Base-by-base conservation (phyloP, 2,888 invertebrate genomes). In the Macaria notata region DNA sequence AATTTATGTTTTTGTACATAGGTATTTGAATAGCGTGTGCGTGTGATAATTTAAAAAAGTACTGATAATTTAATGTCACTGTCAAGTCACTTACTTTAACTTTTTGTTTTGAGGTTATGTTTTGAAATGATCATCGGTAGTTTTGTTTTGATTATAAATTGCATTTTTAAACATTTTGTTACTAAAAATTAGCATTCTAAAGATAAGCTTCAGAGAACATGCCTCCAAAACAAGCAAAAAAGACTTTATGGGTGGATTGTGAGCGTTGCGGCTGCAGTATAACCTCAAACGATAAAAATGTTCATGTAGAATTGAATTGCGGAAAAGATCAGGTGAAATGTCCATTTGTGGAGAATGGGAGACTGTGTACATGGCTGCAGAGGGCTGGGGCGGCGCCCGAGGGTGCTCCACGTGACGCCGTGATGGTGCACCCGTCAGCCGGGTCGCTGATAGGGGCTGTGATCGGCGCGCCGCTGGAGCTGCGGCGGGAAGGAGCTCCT, bases 201-300 rank as follows among this genome's bases (percentile, higher is more conserved):
- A 19, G 19, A 19, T 19, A 19, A 19, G 19, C 19, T 19, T 7
- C 33, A 36, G 33, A 6, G 46, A 55, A 8, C 41, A 84, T 81
- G 79, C 76, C 89, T 7, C 89, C 88, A 33, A 94, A 93, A 83
- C 75, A 78, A 56, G 83, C 81, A 54, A 94, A 93, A 74, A 91
- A 90, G 59, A 86, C 92, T 3, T 75, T 89, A 4, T 95, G 95
- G 94, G 85, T 92, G 29, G 92, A 92, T 53, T 95, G 95, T 74
- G 94, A 94, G 45, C 87, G 83, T 42, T 95, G 95, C 72, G 79
- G 84, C 4, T 86, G 90, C 47, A 89, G 80, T 62, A 76, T 95
- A 73, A 80, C 92, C 50, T 87, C 91, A 44, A 95, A 93, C 75
- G 94, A 95, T 68, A 81, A 87, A 64, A 88, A 92, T 52, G 63